Evolutionary conservation across 37 sponge, comb jelly and placozoan species (phyloP), one percentile per base, ranked within the genome.

Genomic region (Bolinopsis microptera): DNA sequence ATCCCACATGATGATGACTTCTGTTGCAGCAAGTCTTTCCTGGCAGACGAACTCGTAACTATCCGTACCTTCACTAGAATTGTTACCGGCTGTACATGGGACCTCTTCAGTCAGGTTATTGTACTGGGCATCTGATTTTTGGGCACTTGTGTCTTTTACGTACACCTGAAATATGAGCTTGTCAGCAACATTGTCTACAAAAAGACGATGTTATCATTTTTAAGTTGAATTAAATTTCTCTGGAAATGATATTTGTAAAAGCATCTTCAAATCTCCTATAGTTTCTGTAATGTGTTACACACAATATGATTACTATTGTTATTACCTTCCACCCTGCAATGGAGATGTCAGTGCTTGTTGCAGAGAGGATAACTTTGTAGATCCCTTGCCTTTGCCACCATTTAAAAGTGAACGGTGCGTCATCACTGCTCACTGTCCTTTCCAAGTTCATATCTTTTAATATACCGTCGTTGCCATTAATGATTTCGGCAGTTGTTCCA

Each of bases 321-420:
- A n/a, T n/a, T 28, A 80, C 82, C 82, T 80, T 16, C 82, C 82
- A 80, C 37, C 82, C 82, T 13, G 37, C 82, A 8, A 80, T 22
- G 21, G 34, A 31, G 3, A 8, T 22, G 22, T 33, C 38, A 35
- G 34, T 8, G 82, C 5, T 35, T 37, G 3, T 28, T 22, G 82
- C 82, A 30, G 16, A 80, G 82, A 80, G 5, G 23, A 80, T 34
- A 9, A 80, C 38, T 35, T 80, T 80, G 82, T 80, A 80, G 37
- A 80, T 80, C 3, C 82, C 82, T 9, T 35, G 38, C 8, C 37
- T 33, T 36, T 27, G 37, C 1, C 36, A 32, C 82, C 35, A 35
- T 80, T 16, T 35, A 33, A 80, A 30, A 33, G 75, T 72, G 26
- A 72, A 72, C 26, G 75, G 75, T 21, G 75, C 75, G n/a, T n/a